phyloP scores from a whole-genome alignment of 2,113 vertebrate genomes.

The Leucopsar rothschildi region DNA sequence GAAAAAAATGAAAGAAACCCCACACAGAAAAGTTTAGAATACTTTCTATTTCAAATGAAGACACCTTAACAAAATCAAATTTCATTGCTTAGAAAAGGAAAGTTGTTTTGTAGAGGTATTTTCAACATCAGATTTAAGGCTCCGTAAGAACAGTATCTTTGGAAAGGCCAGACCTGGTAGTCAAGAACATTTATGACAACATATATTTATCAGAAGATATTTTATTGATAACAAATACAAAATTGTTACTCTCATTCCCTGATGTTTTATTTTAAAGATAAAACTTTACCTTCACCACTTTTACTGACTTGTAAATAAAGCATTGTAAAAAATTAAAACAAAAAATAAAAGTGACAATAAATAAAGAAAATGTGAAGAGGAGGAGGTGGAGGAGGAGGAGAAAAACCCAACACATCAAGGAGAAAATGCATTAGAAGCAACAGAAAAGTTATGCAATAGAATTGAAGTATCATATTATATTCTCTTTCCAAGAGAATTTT shows the following conservation, averaged over 20 bases:
- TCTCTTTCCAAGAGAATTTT: conserved; percentile 9
- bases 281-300: conserved; percentile 59
- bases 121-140: conserved; percentile 11
- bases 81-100: not conserved
- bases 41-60: not conserved
- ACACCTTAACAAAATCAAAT: not conserved
- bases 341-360: conserved; percentile 65
- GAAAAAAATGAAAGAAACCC: not conserved
- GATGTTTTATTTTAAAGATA: conserved; percentile 59
- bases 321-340: conserved; percentile 29
- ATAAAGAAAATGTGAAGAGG: conserved; percentile 59
- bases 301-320: conserved; percentile 28
- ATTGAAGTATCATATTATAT: conserved; percentile 58
- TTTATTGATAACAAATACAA: conserved; percentile 72
- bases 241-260: conserved; percentile 53
- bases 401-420: not conserved
- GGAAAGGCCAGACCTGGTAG: not conserved
- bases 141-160: not conserved
- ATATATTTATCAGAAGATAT: conserved; percentile 40
- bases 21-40: not conserved
- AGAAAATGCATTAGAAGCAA: conserved; percentile 55
- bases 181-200: conserved; percentile 34
- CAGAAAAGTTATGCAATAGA: conserved; percentile 32
- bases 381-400: not conserved
- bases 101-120: not conserved